Conservation (phyloP, 2,797 vertebrate species). For the Notamacropus eugenii region DNA sequence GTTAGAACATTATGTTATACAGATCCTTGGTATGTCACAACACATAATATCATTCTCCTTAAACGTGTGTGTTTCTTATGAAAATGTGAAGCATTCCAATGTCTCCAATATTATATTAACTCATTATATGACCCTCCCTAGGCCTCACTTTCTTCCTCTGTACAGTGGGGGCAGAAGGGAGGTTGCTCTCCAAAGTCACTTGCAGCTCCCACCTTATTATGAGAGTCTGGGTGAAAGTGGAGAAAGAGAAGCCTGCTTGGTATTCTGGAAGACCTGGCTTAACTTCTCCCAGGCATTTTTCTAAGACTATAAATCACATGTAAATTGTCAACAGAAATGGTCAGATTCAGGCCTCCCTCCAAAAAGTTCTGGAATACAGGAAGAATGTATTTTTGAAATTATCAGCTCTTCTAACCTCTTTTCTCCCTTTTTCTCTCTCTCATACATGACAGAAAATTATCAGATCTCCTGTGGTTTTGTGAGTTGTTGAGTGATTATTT, state of each 20-base stretch:
- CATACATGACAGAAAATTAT: neutral
- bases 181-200: neutral
- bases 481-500: neutral
- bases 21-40: neutral
- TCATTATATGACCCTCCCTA: constrained; percentile 28
- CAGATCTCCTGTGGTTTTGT: neutral
- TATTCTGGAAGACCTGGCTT: neutral
- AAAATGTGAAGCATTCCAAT: constrained; percentile 46
- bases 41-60: neutral
- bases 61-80: neutral
- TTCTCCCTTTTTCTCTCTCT: neutral
- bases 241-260: neutral
- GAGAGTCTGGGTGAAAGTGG: neutral
- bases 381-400: neutral
- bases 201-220: neutral
- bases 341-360: neutral
- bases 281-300: neutral
- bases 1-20: constrained; percentile 13
- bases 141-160: constrained; percentile 40
- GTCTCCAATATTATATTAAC: constrained; percentile 2
- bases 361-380: neutral
- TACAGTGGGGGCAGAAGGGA: constrained; percentile 8
- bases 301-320: neutral
- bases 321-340: neutral
- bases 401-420: neutral